Percentiles rank a stretch among this genome's conserved stretches.
Conservation (phyloP, 1,140 invertebrate species). For the Conus ventricosus region DNA sequence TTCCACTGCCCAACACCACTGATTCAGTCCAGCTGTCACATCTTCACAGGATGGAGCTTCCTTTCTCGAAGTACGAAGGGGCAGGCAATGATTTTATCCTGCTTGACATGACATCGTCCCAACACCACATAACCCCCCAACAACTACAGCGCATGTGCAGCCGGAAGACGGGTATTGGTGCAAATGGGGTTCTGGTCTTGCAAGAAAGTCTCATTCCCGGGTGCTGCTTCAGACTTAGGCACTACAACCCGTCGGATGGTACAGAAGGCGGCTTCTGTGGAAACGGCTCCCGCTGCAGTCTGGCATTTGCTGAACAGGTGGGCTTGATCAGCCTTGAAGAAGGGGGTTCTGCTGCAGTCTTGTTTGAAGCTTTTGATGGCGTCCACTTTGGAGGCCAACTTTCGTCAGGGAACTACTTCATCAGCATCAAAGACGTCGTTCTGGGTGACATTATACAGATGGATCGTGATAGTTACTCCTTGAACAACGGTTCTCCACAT, state of each 20-base stretch:
- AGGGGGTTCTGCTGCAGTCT: not conserved
- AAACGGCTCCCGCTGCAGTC: constrained; percentile 47
- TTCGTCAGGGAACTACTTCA: not conserved
- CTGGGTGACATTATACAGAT: constrained; percentile 9
- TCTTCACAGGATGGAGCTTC: not conserved
- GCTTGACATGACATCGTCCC: constrained; percentile 26
- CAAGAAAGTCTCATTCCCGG: not conserved
- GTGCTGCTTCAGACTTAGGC: constrained; percentile 36
- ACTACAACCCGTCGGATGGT: constrained; percentile 49
- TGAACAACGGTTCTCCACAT: constrained; percentile 51
- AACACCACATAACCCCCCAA: not conserved
- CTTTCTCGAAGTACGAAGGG: constrained; percentile 53
- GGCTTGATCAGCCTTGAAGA: constrained; percentile 15
- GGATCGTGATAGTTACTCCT: constrained; percentile 33
- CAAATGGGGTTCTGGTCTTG: constrained; percentile 46
- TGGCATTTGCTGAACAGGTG: constrained; percentile 33
- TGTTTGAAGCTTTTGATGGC: constrained; percentile 47
- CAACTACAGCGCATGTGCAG: constrained; percentile 40
- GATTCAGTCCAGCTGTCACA: too few relatives aligned
- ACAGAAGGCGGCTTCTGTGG: constrained; percentile 45
- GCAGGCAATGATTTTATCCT: constrained; percentile 52
- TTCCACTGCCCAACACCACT: too few relatives aligned
- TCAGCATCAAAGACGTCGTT: constrained; percentile 35
- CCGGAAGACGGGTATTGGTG: constrained; percentile 47
- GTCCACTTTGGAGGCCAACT: constrained; percentile 33